These are phyloP conservation scores for Corticium candelabrum DNA, from an alignment of 37 sponge, comb jelly and placozoan species.

Conservation along the genomic window DNA sequence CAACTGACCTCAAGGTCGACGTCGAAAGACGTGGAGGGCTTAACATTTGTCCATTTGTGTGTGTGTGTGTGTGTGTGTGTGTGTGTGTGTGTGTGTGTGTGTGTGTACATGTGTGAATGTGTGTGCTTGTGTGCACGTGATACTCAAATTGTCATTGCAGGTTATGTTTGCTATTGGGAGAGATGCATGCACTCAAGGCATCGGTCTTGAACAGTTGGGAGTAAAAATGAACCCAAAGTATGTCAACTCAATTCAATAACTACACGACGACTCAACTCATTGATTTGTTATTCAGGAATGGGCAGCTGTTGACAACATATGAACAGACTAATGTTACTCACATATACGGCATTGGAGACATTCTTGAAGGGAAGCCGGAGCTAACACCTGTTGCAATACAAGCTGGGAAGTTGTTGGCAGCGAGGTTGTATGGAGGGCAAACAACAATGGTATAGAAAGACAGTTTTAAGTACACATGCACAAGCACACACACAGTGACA, in stretches of 20 bases:
- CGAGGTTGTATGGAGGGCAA: conserved; percentile 53
- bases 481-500: neutral
- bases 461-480: too few relatives aligned
- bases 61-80: too few relatives aligned
- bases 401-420: conserved; percentile 81
- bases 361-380: conserved; percentile 80
- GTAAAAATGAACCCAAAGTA: conserved; percentile 43
- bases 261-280: neutral
- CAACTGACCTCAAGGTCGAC: too few relatives aligned
- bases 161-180: conserved; percentile 88
- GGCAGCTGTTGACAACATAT: conserved; percentile 51
- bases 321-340: conserved; percentile 92
- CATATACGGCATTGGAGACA: conserved; percentile 94
- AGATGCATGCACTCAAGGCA: conserved; percentile 52
- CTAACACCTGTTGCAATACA: conserved; percentile 96
- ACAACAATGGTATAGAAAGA: conserved; percentile 16
- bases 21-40: too few relatives aligned
- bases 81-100: too few relatives aligned
- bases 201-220: conserved; percentile 89
- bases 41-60: too few relatives aligned
- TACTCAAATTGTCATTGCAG: conserved; percentile 3
- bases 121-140: too few relatives aligned
- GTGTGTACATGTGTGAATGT: too few relatives aligned
- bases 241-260: neutral
- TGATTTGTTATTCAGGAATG: conserved; percentile 21